These are phyloP conservation scores for Akabosia matsudoensis DNA, from an alignment of 1,140 invertebrate species.

Conservation along the genomic window DNA sequence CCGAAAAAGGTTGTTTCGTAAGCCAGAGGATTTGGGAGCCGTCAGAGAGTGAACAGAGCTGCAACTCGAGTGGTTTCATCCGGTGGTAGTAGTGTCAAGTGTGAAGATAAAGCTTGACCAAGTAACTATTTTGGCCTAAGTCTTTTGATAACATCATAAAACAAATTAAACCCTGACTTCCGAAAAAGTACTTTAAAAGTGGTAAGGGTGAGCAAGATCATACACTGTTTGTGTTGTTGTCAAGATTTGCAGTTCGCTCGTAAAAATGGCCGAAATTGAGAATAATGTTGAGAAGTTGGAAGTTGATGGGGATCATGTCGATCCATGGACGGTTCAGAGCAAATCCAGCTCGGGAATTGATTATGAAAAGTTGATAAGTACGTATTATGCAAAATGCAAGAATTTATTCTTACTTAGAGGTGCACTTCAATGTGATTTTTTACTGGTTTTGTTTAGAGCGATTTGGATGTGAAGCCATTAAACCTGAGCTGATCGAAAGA, in stretches of 20 bases:
- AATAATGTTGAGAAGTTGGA: background rate
- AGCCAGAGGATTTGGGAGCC: too few relatives aligned
- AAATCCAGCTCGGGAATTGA: slow-evolving; percentile 84
- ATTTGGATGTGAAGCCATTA: slow-evolving; percentile 91
- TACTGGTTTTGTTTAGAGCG: slow-evolving; percentile 64
- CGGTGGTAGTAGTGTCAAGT: too few relatives aligned
- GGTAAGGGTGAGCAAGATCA: background rate
- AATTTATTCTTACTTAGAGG: background rate
- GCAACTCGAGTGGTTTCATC: too few relatives aligned
- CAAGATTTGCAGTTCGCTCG: background rate
- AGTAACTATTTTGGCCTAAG: too few relatives aligned
- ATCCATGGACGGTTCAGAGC: slow-evolving; percentile 90
- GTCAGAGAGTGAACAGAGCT: too few relatives aligned
- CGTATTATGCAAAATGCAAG: slow-evolving; percentile 50
- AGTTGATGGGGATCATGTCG: slow-evolving; percentile 71
- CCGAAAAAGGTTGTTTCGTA: too few relatives aligned
- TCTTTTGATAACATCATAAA: too few relatives aligned
- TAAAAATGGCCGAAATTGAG: background rate
- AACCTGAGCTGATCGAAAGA: slow-evolving; percentile 73
- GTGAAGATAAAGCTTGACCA: too few relatives aligned
- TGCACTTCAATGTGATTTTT: slow-evolving; percentile 3
- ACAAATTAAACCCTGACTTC: too few relatives aligned
- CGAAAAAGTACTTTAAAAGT: too few relatives aligned
- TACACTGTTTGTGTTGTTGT: background rate
- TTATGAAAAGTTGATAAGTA: slow-evolving; percentile 96